phyloP scores from a whole-genome alignment of 2,113 vertebrate species.

The Taxidea taxus region DNA sequence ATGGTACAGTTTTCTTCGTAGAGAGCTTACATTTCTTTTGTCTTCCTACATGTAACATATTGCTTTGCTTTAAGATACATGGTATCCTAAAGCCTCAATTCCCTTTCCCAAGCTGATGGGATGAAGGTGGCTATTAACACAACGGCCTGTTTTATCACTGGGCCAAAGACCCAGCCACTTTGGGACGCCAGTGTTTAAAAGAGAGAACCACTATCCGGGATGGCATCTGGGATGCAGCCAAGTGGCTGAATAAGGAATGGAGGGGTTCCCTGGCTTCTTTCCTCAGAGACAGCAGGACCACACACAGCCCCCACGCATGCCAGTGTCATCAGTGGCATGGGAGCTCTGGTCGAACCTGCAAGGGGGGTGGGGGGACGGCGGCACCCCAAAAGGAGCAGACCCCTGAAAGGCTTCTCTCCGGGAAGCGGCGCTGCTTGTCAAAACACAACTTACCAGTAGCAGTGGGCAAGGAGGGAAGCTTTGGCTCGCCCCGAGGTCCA shows the following conservation, averaged over 20 bases:
- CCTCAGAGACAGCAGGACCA: neutral
- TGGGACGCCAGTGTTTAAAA: neutral
- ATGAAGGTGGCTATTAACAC: neutral
- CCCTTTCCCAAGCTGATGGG: neutral
- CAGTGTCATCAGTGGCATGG: neutral
- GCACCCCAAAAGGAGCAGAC: neutral
- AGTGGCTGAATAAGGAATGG: neutral
- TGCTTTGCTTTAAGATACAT: neutral
- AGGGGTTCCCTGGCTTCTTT: neutral
- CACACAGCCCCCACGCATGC: rapidly evolving
- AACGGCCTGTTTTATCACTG: neutral
- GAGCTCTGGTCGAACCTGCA: neutral
- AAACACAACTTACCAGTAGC: neutral
- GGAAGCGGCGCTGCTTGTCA: neutral
- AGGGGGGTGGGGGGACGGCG: neutral
- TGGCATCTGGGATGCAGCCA: neutral
- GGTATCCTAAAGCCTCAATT: neutral
- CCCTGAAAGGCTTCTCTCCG: neutral
- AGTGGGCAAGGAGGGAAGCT: neutral
- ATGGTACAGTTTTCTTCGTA: neutral
- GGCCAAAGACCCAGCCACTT: neutral
- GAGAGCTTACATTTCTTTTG: neutral
- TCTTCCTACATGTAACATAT: neutral
- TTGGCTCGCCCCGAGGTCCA: neutral
- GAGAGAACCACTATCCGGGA: neutral